Evolutionary conservation across 92 coral and sea anemone genomes (phyloP).

Genomic region (Umimayanthus kanabou): DNA sequence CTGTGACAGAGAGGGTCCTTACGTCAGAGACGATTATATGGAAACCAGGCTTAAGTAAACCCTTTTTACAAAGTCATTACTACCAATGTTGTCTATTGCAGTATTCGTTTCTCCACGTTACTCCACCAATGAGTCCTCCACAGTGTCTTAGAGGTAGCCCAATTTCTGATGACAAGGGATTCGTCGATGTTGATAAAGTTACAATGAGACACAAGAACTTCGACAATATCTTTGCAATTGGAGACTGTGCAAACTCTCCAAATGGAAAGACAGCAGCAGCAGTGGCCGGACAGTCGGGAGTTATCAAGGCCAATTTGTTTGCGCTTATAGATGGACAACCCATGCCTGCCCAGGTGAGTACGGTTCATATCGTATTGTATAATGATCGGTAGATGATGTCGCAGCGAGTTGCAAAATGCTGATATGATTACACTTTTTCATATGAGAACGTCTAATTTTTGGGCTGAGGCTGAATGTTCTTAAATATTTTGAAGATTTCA

Average conservation of each 20-base stretch:
- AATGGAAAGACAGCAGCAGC: constrained; percentile 99
- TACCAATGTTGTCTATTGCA: not conserved
- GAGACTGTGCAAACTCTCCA: constrained; percentile 96
- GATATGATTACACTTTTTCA: no score
- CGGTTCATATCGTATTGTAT: no score
- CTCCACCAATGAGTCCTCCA: constrained; percentile 98
- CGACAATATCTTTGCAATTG: constrained; percentile 89
- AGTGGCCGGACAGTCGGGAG: constrained; percentile 99
- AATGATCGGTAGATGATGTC: no score
- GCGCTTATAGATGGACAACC: constrained; percentile 81
- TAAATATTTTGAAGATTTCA: no score
- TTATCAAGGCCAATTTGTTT: constrained; percentile 82
- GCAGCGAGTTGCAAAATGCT: no score
- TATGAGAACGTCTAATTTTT: no score
- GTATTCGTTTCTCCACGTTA: constrained; percentile 90
- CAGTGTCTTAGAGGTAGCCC: constrained; percentile 76
- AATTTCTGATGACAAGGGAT: constrained; percentile 84
- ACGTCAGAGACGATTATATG: no score
- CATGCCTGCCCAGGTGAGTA: constrained; percentile 84
- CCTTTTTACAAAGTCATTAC: no score
- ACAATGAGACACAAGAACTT: constrained; percentile 88
- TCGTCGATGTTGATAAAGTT: constrained; percentile 87
- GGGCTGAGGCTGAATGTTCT: no score
- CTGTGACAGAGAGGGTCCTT: no score
- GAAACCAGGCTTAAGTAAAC: no score